Conservation (phyloP, 2,888 invertebrate genomes). For the Sphaerophoria taeniata region DNA sequence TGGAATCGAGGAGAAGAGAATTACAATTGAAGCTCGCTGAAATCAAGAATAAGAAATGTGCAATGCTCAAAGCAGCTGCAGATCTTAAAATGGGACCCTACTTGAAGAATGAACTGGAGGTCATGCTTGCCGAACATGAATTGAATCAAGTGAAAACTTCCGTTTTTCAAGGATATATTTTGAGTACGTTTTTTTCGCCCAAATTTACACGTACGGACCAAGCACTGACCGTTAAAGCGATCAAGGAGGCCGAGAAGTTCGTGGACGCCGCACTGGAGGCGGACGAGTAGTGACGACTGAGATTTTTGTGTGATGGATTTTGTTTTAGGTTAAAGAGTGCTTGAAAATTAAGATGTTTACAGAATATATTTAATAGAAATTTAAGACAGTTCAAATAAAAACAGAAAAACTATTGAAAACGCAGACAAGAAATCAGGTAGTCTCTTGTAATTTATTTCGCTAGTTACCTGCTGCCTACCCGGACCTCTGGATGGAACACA, state of each 20-base stretch:
- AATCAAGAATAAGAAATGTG: slow-evolving; percentile 78
- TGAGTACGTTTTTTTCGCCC: slow-evolving; percentile 76
- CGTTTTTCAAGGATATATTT: slow-evolving; percentile 77
- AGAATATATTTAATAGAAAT: not conserved
- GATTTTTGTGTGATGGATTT: not conserved
- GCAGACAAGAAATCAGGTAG: no score
- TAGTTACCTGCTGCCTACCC: no score
- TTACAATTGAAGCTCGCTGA: slow-evolving; percentile 76
- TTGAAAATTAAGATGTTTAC: not conserved
- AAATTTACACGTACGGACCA: slow-evolving; percentile 77
- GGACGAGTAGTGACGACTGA: slow-evolving; percentile 32
- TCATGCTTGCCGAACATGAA: slow-evolving; percentile 77
- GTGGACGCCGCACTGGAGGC: slow-evolving; percentile 77
- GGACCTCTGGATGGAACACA: no score
- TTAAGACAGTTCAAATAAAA: no score
- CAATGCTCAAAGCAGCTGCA: slow-evolving; percentile 77
- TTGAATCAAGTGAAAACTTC: slow-evolving; percentile 79
- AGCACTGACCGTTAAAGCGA: slow-evolving; percentile 78
- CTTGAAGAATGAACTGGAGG: slow-evolving; percentile 77
- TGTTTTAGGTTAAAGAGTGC: not conserved
- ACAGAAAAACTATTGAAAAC: no score
- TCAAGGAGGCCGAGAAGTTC: slow-evolving; percentile 79
- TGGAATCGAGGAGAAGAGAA: slow-evolving; percentile 78
- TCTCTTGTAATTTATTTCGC: no score
- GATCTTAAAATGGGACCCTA: slow-evolving; percentile 80